Conservation (phyloP, 2,888 invertebrate genomes). For the Leptothorax acervorum region DNA sequence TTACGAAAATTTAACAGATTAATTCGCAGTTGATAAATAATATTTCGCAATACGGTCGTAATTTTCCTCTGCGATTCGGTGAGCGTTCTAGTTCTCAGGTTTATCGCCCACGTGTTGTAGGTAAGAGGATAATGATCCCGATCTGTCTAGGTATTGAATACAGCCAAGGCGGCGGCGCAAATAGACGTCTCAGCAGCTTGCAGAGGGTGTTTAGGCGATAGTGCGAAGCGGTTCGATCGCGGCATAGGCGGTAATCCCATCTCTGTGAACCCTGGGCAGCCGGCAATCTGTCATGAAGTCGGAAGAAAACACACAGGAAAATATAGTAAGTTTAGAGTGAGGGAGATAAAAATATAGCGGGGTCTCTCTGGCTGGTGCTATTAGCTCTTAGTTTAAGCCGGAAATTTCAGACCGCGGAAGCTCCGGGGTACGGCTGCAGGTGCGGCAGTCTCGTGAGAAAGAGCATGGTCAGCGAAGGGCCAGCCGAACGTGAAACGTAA, state of each 20-base stretch:
- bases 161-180: constrained; percentile 33
- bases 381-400: constrained; percentile 82
- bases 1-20: neutral
- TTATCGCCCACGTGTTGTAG: constrained; percentile 11
- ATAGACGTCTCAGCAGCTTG: constrained; percentile 37
- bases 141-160: constrained; percentile 41
- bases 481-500: constrained; percentile 56
- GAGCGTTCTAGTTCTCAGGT: neutral
- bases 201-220: constrained; percentile 28
- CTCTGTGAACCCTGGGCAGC: constrained; percentile 20
- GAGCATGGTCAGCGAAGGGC: constrained; percentile 42
- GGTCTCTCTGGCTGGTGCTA: constrained; percentile 72
- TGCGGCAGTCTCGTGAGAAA: constrained; percentile 47
- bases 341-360: constrained; percentile 58
- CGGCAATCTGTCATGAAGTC: constrained; percentile 61
- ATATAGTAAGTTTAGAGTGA: constrained; percentile 51
- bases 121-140: constrained; percentile 26
- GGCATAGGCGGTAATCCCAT: constrained; percentile 57
- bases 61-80: neutral
- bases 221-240: constrained; percentile 40
- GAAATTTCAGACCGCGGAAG: constrained; percentile 80
- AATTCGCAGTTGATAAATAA: neutral
- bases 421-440: constrained; percentile 62
- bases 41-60: too few relatives aligned
- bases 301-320: constrained; percentile 25